Evolutionary conservation across 2,797 vertebrate genomes (phyloP).

Genomic region (Spheniscus humboldti): DNA sequence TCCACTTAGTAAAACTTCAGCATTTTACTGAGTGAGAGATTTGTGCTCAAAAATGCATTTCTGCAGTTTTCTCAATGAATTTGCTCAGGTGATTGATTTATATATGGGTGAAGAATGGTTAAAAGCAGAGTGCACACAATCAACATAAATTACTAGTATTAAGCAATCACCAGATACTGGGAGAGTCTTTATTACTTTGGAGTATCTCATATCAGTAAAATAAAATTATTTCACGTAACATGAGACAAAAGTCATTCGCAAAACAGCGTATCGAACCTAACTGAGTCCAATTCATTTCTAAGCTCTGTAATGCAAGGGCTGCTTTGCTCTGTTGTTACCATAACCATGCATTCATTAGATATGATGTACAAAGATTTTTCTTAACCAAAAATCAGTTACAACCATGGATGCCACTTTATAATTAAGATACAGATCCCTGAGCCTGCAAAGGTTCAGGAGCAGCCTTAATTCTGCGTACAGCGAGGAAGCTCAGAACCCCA

Average conservation of each 20-base stretch:
- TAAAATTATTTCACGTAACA: not conserved
- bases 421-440: not conserved
- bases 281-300: not conserved
- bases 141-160: constrained; percentile 1
- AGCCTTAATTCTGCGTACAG: fast-evolving
- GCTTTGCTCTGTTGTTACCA: not conserved
- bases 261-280: not conserved
- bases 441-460: not conserved
- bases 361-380: not conserved
- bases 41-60: constrained; percentile 7
- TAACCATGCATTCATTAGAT: not conserved
- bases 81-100: constrained; percentile 21
- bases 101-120: not conserved
- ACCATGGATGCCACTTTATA: not conserved
- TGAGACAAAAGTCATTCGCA: not conserved
- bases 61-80: constrained; percentile 30
- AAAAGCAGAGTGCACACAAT: constrained; percentile 17
- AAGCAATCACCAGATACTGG: not conserved
- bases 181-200: not conserved
- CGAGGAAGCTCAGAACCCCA: not conserved
- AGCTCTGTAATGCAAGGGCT: not conserved
- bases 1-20: not conserved
- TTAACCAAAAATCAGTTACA: not conserved
- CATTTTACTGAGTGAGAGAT: not conserved
- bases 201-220: not conserved